These are phyloP conservation scores for Emydoidea blandingii DNA, from an alignment of 2,797 vertebrate genomes.

Conservation along the genomic window DNA sequence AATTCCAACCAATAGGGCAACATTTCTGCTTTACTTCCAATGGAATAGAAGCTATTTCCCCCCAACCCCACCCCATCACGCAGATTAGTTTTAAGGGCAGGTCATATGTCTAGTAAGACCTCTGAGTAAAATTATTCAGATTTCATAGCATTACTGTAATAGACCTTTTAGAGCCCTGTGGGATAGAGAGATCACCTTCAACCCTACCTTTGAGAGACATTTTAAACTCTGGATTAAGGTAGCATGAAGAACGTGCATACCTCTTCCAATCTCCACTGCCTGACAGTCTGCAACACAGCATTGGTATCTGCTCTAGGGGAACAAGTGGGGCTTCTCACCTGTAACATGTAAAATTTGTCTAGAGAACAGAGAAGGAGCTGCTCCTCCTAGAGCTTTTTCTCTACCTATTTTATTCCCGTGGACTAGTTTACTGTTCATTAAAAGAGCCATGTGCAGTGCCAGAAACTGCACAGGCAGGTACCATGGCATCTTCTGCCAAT, in stretches of 20 bases:
- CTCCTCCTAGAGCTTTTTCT: too few relatives aligned
- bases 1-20: not conserved
- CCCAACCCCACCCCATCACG: not conserved
- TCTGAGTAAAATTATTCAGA: not conserved
- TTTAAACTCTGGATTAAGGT: not conserved
- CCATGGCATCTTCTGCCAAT: too few relatives aligned
- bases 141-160: not conserved
- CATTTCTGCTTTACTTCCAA: not conserved
- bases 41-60: not conserved
- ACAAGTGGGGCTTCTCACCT: not conserved
- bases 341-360: not conserved
- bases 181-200: not conserved
- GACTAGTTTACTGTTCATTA: too few relatives aligned
- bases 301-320: not conserved
- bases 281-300: not conserved
- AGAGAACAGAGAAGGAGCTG: too few relatives aligned
- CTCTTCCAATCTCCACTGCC: not conserved
- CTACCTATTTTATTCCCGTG: too few relatives aligned
- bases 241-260: not conserved
- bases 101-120: not conserved
- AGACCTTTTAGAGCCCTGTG: not conserved
- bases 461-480: too few relatives aligned
- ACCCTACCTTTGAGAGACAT: not conserved
- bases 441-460: too few relatives aligned
- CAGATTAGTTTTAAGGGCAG: not conserved